Conservation (phyloP, 2,888 invertebrate genomes). For the Hemistola chrysoprasaria region DNA sequence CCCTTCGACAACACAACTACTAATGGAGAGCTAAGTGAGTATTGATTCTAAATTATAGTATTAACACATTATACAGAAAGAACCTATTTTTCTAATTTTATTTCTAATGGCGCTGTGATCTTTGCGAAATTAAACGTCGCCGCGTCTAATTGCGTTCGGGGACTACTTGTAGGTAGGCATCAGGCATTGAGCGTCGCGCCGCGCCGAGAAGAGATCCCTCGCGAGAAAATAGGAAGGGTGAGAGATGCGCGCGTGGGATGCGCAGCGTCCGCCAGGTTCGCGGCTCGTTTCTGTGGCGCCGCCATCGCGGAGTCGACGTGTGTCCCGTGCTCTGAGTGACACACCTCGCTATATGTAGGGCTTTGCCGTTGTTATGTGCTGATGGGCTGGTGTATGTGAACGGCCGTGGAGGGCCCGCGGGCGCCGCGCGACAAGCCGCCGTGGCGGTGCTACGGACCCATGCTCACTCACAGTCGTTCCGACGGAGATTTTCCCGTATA, state of each 20-base stretch:
- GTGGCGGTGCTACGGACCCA: conserved; percentile 86
- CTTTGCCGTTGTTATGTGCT: conserved; percentile 58
- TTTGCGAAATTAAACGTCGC: not conserved
- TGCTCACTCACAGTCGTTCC: conserved; percentile 92
- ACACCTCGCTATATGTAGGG: conserved; percentile 53
- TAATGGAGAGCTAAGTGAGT: conserved; percentile 75
- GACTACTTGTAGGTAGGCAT: too few species aligned
- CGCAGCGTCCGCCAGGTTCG: conserved; percentile 72
- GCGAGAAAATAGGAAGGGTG: conserved; percentile 52
- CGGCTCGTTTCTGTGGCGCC: conserved; percentile 62
- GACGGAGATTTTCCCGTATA: conserved; percentile 93
- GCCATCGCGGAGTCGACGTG: conserved; percentile 62
- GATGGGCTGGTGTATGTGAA: conserved; percentile 71
- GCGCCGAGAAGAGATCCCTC: conserved; percentile 6
- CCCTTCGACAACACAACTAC: conserved; percentile 68
- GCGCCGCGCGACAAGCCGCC: conserved; percentile 75
- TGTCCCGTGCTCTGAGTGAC: conserved; percentile 47
- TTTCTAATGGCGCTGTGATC: not conserved
- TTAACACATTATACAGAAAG: too few species aligned
- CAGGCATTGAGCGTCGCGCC: conserved; percentile 2
- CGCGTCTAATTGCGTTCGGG: conserved; percentile 4
- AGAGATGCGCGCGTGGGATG: conserved; percentile 71
- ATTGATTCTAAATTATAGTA: conserved; percentile 13
- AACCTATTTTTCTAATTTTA: not conserved
- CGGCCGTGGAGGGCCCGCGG: conserved; percentile 79